Evolutionary conservation across 2,888 invertebrate species (phyloP).

Genomic region (Keiferia lycopersicella): DNA sequence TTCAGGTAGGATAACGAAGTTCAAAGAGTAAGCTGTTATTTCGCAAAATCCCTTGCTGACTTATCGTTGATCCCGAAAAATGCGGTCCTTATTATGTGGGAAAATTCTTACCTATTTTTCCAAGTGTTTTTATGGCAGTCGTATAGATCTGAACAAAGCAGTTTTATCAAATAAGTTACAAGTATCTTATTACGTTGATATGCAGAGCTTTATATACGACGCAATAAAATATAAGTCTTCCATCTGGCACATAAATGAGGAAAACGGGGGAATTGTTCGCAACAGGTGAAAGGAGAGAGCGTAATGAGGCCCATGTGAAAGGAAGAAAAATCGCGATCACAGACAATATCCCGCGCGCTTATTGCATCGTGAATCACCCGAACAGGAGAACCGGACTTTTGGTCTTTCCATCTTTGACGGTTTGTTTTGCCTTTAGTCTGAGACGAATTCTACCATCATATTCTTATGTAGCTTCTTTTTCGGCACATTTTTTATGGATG

Average conservation of each 20-base stretch:
- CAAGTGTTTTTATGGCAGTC: not conserved
- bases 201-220: not conserved
- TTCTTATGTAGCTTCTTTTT: too few relatives aligned
- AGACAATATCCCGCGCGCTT: constrained; percentile 26
- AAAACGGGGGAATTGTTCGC: constrained; percentile 27
- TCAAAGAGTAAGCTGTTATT: constrained; percentile 3
- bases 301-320: constrained; percentile 29
- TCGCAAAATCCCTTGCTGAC: not conserved
- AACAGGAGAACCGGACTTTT: not conserved
- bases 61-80: constrained; percentile 4
- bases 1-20: not conserved
- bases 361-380: constrained; percentile 26
- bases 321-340: constrained; percentile 29
- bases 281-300: constrained; percentile 27
- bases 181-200: constrained; percentile 6
- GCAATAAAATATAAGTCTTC: constrained; percentile 23
- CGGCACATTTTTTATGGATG: too few relatives aligned
- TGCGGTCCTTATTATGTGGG: not conserved
- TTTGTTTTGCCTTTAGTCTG: not conserved
- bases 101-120: not conserved
- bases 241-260: constrained; percentile 28
- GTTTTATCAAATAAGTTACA: not conserved
- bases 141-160: not conserved
- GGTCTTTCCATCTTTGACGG: not conserved
- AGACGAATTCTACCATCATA: too few relatives aligned